phyloP scores from a whole-genome alignment of 2,797 vertebrate genomes.

The Hybognathus amarus region DNA sequence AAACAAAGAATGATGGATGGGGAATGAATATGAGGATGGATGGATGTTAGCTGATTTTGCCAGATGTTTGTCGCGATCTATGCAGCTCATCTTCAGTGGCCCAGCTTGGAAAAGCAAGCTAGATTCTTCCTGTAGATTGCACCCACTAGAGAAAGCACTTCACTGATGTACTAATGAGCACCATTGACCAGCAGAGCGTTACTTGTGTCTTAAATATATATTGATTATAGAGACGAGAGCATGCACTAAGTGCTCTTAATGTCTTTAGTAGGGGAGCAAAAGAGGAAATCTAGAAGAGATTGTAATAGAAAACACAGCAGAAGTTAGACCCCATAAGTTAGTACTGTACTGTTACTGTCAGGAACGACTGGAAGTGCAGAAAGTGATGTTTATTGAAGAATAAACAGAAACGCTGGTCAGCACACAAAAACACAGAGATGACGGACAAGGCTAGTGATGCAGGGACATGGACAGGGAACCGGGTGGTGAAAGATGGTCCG shows the following conservation, averaged over 20 bases:
- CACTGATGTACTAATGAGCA: neutral
- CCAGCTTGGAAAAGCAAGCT: neutral
- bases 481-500: no score
- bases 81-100: neutral
- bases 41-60: neutral
- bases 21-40: conserved; percentile 5
- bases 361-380: no score
- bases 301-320: neutral
- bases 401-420: no score
- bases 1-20: conserved; percentile 20
- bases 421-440: no score
- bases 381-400: no score
- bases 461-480: no score
- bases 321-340: neutral
- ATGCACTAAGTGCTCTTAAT: neutral
- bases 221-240: conserved; percentile 26
- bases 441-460: no score
- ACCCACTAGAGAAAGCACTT: conserved; percentile 7
- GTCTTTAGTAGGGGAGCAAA: neutral
- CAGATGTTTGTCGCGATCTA: conserved; percentile 19
- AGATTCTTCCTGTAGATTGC: conserved; percentile 6
- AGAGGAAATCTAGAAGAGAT: neutral
- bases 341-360: neutral
- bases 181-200: neutral
- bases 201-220: neutral